phyloP scores from a whole-genome alignment of 2,888 invertebrate species.

The Plebejus argus region DNA sequence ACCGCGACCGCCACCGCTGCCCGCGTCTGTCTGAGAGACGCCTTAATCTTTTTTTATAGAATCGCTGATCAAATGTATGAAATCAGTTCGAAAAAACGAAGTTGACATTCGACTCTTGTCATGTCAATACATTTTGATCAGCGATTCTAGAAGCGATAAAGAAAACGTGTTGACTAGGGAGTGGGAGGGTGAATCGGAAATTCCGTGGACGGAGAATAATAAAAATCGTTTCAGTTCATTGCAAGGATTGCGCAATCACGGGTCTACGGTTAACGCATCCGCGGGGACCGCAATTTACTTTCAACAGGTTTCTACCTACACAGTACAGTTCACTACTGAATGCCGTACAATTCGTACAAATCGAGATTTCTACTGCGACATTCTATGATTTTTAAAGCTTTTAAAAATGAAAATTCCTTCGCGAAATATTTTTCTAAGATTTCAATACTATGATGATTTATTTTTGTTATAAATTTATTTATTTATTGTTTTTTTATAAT shows the following conservation, averaged over 20 bases:
- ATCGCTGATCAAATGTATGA: too few species aligned
- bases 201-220: constrained; percentile 27
- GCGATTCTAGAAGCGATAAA: too few species aligned
- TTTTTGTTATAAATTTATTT: too few species aligned
- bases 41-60: too few species aligned
- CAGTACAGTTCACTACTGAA: neutral
- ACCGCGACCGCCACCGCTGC: too few species aligned
- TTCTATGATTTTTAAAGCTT: neutral
- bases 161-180: too few species aligned
- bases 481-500: neutral
- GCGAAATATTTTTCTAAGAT: neutral
- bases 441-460: neutral
- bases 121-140: too few species aligned
- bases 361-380: neutral
- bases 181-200: neutral
- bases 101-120: too few species aligned
- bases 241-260: constrained; percentile 31
- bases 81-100: too few species aligned
- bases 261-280: constrained; percentile 21
- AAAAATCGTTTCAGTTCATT: constrained; percentile 31
- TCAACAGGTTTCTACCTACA: neutral
- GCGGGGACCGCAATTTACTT: constrained; percentile 7
- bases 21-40: too few species aligned
- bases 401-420: neutral
- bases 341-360: neutral